Percentiles rank a stretch among this genome's conserved stretches.
Conservation (phyloP, 2,888 invertebrate species). For the Scaeva pyrastri region DNA sequence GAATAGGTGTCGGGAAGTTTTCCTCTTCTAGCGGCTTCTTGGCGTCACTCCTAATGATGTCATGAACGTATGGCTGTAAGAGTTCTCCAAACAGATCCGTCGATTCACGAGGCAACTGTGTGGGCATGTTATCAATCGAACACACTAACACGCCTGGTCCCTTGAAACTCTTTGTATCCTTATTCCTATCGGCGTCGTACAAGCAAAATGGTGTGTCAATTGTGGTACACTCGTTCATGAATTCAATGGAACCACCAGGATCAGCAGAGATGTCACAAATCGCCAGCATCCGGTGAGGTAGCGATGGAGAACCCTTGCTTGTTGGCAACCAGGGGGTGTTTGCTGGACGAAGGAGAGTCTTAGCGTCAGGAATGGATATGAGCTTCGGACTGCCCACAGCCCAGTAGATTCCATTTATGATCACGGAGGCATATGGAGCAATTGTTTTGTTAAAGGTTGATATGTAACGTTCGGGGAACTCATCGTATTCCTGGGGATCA, state of each 20-base stretch:
- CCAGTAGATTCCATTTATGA: constrained; percentile 99
- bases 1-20: constrained; percentile 85
- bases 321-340: constrained; percentile 97
- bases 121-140: constrained; percentile 99
- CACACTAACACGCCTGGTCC: constrained; percentile 99
- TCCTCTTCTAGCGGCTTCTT: constrained; percentile 91
- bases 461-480: constrained; percentile 96
- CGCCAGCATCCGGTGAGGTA: constrained; percentile 95
- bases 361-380: constrained; percentile 98
- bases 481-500: constrained; percentile 94
- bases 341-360: constrained; percentile 94
- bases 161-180: constrained; percentile 97
- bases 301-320: constrained; percentile 93
- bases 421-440: constrained; percentile 98
- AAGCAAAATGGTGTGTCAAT: constrained; percentile 99
- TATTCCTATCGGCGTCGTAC: constrained; percentile 99
- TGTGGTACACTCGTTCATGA: constrained; percentile 99
- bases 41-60: constrained; percentile 95
- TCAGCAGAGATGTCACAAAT: constrained; percentile 99
- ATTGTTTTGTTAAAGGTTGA: constrained; percentile 98
- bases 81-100: constrained; percentile 99
- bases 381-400: constrained; percentile 98
- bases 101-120: constrained; percentile 97
- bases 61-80: constrained; percentile 93
- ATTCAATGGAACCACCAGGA: constrained; percentile 99